Evolutionary conservation across 2,797 vertebrate species (phyloP).

Genomic region (Lophotriccus pileatus): DNA sequence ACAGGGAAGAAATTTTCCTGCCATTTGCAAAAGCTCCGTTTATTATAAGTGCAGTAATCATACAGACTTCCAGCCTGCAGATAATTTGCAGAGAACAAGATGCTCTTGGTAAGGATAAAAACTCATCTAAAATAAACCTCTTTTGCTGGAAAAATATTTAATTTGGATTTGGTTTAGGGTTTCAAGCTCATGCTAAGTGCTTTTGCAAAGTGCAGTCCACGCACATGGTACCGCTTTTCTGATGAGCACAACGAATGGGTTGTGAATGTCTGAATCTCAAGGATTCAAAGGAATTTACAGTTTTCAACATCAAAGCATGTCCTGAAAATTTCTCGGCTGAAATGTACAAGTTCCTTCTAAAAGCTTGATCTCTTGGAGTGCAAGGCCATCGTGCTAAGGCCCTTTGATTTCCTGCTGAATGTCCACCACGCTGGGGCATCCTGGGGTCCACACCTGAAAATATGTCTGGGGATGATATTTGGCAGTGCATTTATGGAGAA

Average conservation of each 20-base stretch:
- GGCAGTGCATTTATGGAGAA: not conserved
- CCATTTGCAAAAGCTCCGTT: conserved; percentile 1
- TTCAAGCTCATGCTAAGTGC: not conserved
- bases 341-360: not conserved
- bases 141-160: not conserved
- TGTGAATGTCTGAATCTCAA: not conserved
- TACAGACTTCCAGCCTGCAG: not conserved
- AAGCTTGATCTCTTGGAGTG: not conserved
- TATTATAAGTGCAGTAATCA: not conserved
- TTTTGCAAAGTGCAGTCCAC: not conserved
- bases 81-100: not conserved
- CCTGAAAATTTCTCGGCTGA: not conserved
- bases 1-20: not conserved
- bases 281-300: not conserved
- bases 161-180: conserved; percentile 11
- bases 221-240: rapidly evolving
- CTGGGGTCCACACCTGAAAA: not conserved
- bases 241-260: not conserved
- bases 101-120: not conserved
- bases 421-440: no score
- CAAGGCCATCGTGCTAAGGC: not conserved
- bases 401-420: not conserved
- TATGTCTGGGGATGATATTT: not conserved
- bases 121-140: not conserved
- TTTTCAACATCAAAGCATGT: not conserved